Evolutionary conservation across 2,113 vertebrate species (phyloP).

Genomic region (Anolis carolinensis): DNA sequence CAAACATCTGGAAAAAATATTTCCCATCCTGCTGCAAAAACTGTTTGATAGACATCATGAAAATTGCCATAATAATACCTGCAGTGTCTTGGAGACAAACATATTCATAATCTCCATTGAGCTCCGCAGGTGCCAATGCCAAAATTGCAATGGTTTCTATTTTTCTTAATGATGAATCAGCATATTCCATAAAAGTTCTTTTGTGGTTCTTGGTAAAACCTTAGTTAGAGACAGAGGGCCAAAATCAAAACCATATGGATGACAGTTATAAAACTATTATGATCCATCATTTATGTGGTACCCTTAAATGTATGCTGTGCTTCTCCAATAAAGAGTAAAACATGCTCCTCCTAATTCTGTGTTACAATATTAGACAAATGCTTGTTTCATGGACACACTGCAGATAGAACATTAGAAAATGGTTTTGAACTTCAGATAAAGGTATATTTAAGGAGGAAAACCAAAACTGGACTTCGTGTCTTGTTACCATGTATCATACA

Average conservation of each 20-base stretch:
- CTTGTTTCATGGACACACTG: conserved; percentile 42
- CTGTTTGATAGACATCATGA: background rate
- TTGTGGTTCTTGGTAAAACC: conserved; percentile 49
- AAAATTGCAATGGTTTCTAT: conserved; percentile 50
- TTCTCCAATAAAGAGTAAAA: background rate
- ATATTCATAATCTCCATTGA: conserved; percentile 13
- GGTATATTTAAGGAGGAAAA: conserved; percentile 41
- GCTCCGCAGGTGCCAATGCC: conserved; percentile 52
- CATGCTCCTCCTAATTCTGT: conserved; percentile 32
- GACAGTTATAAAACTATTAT: conserved; percentile 32
- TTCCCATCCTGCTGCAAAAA: background rate
- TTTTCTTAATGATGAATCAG: conserved; percentile 44
- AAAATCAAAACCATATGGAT: conserved; percentile 47
- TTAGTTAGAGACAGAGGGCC: background rate
- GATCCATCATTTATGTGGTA: conserved; percentile 36
- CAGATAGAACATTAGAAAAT: conserved; percentile 26
- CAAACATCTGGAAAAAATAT: no score
- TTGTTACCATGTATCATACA: background rate
- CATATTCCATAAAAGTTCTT: background rate
- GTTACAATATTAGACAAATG: conserved; percentile 40
- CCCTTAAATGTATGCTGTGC: conserved; percentile 16
- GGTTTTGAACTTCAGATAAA: conserved; percentile 19
- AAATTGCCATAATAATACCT: conserved; percentile 3
- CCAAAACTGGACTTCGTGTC: background rate
- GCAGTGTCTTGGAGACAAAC: background rate